These are phyloP conservation scores for Chironomus tepperi DNA, from an alignment of 1,140 invertebrate genomes.

Conservation along the genomic window DNA sequence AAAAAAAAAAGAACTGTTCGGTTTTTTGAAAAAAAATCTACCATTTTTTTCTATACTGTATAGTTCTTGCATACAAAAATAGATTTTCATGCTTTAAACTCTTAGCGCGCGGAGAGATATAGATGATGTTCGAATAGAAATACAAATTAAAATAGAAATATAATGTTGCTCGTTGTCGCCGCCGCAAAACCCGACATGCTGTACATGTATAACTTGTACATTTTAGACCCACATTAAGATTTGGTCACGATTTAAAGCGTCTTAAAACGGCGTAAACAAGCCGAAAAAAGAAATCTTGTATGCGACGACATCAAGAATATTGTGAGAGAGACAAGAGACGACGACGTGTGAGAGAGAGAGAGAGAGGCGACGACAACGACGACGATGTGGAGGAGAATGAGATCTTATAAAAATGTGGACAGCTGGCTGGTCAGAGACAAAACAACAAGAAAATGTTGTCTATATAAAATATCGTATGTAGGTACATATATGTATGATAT, in stretches of 20 bases:
- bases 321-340: too few species aligned
- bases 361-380: too few species aligned
- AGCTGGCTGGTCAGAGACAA: not conserved
- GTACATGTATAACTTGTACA: not conserved
- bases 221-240: constrained; percentile 6
- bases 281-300: not conserved
- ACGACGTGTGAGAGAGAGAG: too few species aligned
- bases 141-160: constrained; percentile 16
- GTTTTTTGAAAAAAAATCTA: constrained; percentile 17
- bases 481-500: not conserved
- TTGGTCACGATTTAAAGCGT: constrained; percentile 10
- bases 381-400: not conserved
- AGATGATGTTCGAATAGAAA: not conserved
- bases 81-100: constrained; percentile 20
- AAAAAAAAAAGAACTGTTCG: constrained; percentile 14
- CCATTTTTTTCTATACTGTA: constrained; percentile 18
- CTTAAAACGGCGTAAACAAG: not conserved
- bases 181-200: not conserved
- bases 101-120: not conserved
- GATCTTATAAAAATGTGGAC: not conserved
- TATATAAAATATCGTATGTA: too few species aligned
- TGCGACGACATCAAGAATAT: too few species aligned
- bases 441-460: too few species aligned
- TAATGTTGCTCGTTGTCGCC: constrained; percentile 13
- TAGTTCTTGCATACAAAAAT: constrained; percentile 20